A percentile compares a stretch with the other conserved stretches of the same genome.
Evolutionary conservation across 2,797 vertebrate species (phyloP).

Genomic region (Pseudotriccus pelzelni): DNA sequence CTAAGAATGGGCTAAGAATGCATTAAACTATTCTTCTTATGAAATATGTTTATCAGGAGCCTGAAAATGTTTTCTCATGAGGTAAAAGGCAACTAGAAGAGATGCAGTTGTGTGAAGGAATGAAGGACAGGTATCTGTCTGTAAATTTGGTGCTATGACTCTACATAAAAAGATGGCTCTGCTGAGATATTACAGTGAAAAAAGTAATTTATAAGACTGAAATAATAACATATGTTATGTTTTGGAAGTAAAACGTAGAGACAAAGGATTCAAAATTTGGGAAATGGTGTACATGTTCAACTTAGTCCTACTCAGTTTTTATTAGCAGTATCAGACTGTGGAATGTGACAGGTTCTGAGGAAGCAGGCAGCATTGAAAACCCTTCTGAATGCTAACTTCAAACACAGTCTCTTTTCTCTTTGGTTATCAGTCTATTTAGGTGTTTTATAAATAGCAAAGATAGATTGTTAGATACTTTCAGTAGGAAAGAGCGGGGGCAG

Average conservation of each 20-base stretch:
- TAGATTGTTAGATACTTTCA: slow-evolving; percentile 25
- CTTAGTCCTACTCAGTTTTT: neutral
- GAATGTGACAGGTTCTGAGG: neutral
- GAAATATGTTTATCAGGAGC: neutral
- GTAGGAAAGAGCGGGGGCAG: neutral
- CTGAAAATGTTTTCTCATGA: neutral
- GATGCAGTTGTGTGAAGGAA: neutral
- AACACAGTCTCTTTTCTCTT: neutral
- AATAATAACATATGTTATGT: neutral
- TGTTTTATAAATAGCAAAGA: slow-evolving; percentile 46
- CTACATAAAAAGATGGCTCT: neutral
- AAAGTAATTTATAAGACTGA: neutral
- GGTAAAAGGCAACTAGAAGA: neutral
- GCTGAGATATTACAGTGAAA: neutral
- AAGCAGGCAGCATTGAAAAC: neutral
- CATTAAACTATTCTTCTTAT: neutral
- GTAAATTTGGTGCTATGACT: neutral
- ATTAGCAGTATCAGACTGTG: neutral
- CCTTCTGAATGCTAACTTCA: neutral
- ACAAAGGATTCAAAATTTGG: neutral
- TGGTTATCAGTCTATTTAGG: neutral
- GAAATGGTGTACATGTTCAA: neutral
- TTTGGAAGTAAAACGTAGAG: neutral
- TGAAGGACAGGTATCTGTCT: neutral
- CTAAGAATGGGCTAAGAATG: neutral